A percentile compares a stretch with the other conserved stretches of the same genome.
phyloP scores from a whole-genome alignment of 2,113 vertebrate species.

The Phrynosoma blainvillii region DNA sequence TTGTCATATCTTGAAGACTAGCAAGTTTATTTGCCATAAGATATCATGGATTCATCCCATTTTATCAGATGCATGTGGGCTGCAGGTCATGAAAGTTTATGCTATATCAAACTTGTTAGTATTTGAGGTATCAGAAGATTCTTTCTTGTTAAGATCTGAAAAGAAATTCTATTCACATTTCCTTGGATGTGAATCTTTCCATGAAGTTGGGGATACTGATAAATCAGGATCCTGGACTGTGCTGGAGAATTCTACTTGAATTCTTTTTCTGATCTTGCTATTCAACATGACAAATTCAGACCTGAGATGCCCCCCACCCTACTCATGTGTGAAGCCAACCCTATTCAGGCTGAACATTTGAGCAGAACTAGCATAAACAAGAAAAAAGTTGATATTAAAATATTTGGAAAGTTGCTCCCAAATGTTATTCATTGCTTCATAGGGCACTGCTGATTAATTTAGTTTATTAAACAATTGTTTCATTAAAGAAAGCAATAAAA shows the following conservation, averaged over 20 bases:
- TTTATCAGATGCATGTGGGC: too few species aligned
- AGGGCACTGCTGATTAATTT: conserved; percentile 35
- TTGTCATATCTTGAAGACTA: too few species aligned
- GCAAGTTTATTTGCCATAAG: too few species aligned
- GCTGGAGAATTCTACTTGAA: neutral
- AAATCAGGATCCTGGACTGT: neutral
- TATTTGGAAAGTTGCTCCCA: conserved; percentile 23
- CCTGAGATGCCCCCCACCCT: neutral
- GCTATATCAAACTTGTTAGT: too few species aligned
- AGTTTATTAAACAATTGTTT: conserved; percentile 45
- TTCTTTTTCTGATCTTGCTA: neutral
- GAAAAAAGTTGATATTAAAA: neutral
- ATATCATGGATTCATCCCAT: too few species aligned
- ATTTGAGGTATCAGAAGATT: too few species aligned
- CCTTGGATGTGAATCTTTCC: too few species aligned
- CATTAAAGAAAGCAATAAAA: conserved; percentile 45
- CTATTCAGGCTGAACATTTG: neutral
- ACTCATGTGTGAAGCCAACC: neutral
- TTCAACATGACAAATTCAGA: neutral
- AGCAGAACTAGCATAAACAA: neutral
- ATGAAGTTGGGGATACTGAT: too few species aligned
- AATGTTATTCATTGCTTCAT: conserved; percentile 29
- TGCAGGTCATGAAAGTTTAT: too few species aligned
- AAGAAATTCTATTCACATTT: too few species aligned
- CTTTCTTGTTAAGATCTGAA: too few species aligned